phyloP scores from a whole-genome alignment of 2,888 invertebrate species.

The Drosophila rubida region DNA sequence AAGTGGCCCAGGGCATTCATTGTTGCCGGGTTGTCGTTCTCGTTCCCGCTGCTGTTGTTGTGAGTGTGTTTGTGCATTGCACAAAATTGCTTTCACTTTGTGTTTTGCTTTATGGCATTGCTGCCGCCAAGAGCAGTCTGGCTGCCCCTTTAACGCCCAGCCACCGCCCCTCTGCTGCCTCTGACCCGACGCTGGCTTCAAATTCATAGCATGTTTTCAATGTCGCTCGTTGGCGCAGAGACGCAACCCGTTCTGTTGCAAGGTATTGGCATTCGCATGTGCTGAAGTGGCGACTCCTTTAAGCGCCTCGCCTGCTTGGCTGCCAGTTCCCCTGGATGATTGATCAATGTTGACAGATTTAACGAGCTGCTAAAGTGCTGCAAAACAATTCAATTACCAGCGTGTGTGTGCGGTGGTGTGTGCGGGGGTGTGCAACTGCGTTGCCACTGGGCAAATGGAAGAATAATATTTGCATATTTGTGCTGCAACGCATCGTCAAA shows the following conservation, averaged over 20 bases:
- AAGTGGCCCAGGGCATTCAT: conserved; percentile 31
- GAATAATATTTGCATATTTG: conserved; percentile 64
- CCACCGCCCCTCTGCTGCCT: not conserved
- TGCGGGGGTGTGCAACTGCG: conserved; percentile 1
- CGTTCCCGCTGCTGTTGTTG: not conserved
- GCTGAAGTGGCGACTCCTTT: conserved; percentile 16
- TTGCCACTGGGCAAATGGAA: conserved; percentile 56
- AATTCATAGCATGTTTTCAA: conserved; percentile 20
- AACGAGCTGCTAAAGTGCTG: conserved; percentile 80
- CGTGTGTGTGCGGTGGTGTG: conserved; percentile 12
- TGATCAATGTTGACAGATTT: conserved; percentile 80
- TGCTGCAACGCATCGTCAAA: conserved; percentile 33
- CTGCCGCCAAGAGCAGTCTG: conserved; percentile 12
- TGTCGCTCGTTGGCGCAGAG: conserved; percentile 6
- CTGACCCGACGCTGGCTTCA: not conserved
- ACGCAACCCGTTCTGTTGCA: not conserved
- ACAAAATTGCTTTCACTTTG: conserved; percentile 44
- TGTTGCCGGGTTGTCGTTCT: conserved; percentile 9
- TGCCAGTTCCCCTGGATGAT: conserved; percentile 53
- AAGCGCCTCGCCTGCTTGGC: conserved; percentile 5
- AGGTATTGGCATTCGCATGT: conserved; percentile 10
- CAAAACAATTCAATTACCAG: conserved; percentile 76
- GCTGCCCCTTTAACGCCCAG: not conserved
- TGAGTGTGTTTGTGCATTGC: conserved; percentile 44
- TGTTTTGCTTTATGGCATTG: conserved; percentile 33